phyloP scores from a whole-genome alignment of 2,797 vertebrate genomes.

The Spatula clypeata region DNA sequence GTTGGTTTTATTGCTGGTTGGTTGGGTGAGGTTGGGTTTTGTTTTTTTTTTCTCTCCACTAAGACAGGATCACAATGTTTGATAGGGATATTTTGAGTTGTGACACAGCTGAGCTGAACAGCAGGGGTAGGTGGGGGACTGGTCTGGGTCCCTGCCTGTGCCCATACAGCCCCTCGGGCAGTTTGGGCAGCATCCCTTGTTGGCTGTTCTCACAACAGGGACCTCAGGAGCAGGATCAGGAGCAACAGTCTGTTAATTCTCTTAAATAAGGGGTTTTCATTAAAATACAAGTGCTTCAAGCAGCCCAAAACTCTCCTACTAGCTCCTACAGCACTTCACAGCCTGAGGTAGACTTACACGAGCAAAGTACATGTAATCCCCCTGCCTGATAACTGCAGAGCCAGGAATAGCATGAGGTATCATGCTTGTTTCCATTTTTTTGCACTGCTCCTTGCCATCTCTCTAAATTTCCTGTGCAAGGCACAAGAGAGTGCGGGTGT shows the following conservation, averaged over 20 bases:
- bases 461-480: background rate
- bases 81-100: background rate
- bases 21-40: no score
- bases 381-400: background rate
- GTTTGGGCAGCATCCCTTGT: background rate
- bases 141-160: background rate
- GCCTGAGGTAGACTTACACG: background rate
- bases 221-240: background rate
- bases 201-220: background rate
- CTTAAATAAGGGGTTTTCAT: background rate
- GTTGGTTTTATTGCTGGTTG: rapidly evolving
- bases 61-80: background rate
- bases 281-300: background rate
- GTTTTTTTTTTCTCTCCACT: background rate
- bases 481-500: background rate
- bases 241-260: background rate
- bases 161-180: background rate
- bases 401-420: background rate
- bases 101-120: background rate
- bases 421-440: background rate
- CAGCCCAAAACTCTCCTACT: background rate
- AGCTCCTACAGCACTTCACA: background rate
- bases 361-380: background rate
- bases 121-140: background rate
- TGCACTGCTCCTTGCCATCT: background rate